Evolutionary conservation across 1,140 invertebrate species (phyloP).

Genomic region (Eupristina koningsbergeri): DNA sequence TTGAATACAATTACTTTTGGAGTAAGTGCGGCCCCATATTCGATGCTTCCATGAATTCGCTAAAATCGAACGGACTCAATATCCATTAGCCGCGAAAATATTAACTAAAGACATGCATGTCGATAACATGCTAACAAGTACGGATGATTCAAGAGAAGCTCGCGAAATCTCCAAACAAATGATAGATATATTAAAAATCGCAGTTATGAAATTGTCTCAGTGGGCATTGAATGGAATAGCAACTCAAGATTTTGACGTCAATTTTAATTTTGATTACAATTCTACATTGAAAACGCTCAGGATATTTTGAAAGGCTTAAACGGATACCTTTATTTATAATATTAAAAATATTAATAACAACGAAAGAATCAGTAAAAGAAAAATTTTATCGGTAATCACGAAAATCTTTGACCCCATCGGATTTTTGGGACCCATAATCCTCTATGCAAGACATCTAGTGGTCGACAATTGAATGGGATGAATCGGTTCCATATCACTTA

Average conservation of each 20-base stretch:
- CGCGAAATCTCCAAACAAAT: conserved; percentile 14
- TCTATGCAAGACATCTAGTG: conserved; percentile 39
- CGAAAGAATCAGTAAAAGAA: conserved; percentile 16
- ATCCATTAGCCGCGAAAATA: conserved; percentile 3
- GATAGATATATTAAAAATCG: background rate
- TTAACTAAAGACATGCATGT: conserved; percentile 32
- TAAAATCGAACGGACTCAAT: conserved; percentile 9
- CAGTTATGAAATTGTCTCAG: conserved; percentile 4
- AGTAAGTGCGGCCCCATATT: conserved; percentile 3
- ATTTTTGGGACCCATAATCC: conserved; percentile 30
- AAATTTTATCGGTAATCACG: conserved; percentile 42
- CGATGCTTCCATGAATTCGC: conserved; percentile 30
- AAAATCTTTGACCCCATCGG: too few relatives aligned
- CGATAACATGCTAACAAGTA: conserved; percentile 33
- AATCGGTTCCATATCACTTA: conserved; percentile 36
- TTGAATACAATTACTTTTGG: conserved; percentile 34
- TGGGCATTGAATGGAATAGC: background rate
- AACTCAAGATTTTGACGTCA: background rate
- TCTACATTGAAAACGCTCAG: conserved; percentile 31
- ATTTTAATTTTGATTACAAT: background rate
- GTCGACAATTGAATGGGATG: conserved; percentile 38
- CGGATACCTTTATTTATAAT: too few relatives aligned
- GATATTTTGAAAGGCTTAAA: conserved; percentile 13
- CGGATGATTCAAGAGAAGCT: background rate
- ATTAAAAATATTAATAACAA: background rate